Percentiles rank a stretch among this genome's conserved stretches.
These are phyloP conservation scores for Nineta flava DNA, from an alignment of 2,888 invertebrate genomes.

Conservation along the genomic window DNA sequence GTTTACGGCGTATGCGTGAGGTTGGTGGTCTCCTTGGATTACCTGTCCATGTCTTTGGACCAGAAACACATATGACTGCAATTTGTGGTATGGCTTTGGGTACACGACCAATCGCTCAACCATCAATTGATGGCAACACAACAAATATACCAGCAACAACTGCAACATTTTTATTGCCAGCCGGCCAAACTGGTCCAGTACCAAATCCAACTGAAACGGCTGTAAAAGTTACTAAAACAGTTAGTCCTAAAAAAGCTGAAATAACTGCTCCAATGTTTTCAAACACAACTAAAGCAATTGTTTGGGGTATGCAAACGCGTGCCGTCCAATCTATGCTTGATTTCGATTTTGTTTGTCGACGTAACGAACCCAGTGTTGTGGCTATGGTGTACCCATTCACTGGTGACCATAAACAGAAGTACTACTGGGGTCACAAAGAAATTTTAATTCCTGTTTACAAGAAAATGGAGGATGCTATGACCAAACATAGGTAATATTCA, in stretches of 20 bases:
- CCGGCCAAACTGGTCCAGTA: conserved; percentile 34
- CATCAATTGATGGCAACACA: conserved; percentile 38
- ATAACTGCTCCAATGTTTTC: conserved; percentile 49
- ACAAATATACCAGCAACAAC: conserved; percentile 67
- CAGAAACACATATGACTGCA: conserved; percentile 99
- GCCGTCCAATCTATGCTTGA: conserved; percentile 95
- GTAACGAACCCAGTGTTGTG: conserved; percentile 80
- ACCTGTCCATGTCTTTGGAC: conserved; percentile 91
- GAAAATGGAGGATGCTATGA: conserved; percentile 92
- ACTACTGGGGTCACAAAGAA: conserved; percentile 99
- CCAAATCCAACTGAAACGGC: conserved; percentile 11
- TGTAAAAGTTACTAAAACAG: conserved; percentile 8
- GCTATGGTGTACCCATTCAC: conserved; percentile 98
- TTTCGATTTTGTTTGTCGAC: conserved; percentile 86
- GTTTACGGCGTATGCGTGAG: conserved; percentile 86
- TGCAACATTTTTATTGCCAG: conserved; percentile 76
- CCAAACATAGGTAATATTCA: conserved; percentile 45
- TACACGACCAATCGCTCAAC: conserved; percentile 65
- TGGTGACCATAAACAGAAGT: conserved; percentile 98
- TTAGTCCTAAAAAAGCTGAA: background rate
- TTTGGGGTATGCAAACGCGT: conserved; percentile 98
- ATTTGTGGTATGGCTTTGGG: conserved; percentile 97
- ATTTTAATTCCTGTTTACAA: conserved; percentile 87
- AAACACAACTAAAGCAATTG: conserved; percentile 77
- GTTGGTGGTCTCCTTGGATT: conserved; percentile 71